Base-by-base conservation (phyloP, 2,888 invertebrate genomes). In the Andrena minutula region DNA sequence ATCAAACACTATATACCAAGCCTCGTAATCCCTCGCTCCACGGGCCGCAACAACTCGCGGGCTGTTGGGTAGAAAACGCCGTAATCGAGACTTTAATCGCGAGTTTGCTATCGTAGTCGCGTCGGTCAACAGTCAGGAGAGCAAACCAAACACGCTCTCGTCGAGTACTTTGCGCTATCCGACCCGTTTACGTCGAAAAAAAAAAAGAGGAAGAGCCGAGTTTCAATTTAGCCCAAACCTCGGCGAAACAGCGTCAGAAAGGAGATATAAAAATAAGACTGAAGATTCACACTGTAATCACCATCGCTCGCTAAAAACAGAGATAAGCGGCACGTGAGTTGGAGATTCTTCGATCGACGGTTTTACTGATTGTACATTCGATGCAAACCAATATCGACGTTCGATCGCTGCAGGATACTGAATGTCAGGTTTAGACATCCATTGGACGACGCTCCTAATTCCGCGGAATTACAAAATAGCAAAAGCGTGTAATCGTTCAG, bases 51-150 rank as follows among this genome's bases (percentile, higher is more conserved):
- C 56, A 23, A 10, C 4, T 20, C 26, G 32, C 28, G 23, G 32
- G 68, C 16, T 35, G 68, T 56, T 53, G n/a, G 41, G 28, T 35
- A 12, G 41, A 64, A 28, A 69, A 58, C 28, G 41, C 41, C 20
- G 69, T 58, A 58, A 69, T 69, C 58, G 28, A 58, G 58, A 69
- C 58, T 69, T 69, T 69, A 58, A 69, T 69, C 69, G 58, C 7
- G 28, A 26, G 41, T 56, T 69, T 26, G 58, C 23, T 58, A 35
- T 41, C 68, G 68, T 32, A 56, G 56, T 56, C 56, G 41, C 26
- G 69, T 69, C 69, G 41, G 58, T 60, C 47, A 58, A 70, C 69
- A 58, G 28, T 41, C 20, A n/a, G 32, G 32, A 35, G 61, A 61
- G 32, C 61, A 61, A 61, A 61, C 69, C 41, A 63, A 56, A 35